These are phyloP conservation scores for Temnothorax rugatulus DNA, from an alignment of 2,888 invertebrate species.

Conservation along the genomic window DNA sequence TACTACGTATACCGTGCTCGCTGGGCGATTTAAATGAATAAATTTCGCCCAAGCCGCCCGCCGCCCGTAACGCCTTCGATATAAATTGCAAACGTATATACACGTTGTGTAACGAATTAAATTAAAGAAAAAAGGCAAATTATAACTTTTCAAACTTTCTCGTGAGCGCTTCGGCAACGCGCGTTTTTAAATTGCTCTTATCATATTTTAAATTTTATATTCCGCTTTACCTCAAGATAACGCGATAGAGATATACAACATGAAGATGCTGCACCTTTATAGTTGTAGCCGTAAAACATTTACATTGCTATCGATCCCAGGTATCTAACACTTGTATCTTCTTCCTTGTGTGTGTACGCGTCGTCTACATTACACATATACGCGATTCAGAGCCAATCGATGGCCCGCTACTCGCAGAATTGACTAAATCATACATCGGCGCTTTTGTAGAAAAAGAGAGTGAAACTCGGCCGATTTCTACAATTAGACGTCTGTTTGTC, in stretches of 20 bases:
- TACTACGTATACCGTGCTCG: neutral
- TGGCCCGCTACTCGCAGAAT: conserved; percentile 24
- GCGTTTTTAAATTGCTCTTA: neutral
- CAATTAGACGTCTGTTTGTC: conserved; percentile 13
- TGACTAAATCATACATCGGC: conserved; percentile 17
- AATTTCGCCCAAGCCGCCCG: neutral
- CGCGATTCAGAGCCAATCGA: conserved; percentile 24
- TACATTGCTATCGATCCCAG: conserved; percentile 41
- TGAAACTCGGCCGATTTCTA: neutral
- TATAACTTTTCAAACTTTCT: conserved; percentile 20
- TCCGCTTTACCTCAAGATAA: neutral
- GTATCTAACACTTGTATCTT: conserved; percentile 25
- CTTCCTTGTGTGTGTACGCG: neutral
- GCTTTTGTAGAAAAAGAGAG: neutral
- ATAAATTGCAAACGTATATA: conserved; percentile 1
- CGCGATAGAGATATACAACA: conserved; percentile 6
- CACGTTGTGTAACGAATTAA: neutral
- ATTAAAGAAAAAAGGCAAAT: neutral
- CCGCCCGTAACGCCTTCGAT: neutral
- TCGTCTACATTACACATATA: neutral
- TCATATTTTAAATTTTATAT: conserved; percentile 18
- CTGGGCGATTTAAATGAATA: conserved; percentile 37
- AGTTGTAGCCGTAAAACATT: conserved; percentile 43
- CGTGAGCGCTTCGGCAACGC: neutral
- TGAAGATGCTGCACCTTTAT: conserved; percentile 25